Conservation (phyloP, 2,113 vertebrate genomes). For the Chauna torquata region DNA sequence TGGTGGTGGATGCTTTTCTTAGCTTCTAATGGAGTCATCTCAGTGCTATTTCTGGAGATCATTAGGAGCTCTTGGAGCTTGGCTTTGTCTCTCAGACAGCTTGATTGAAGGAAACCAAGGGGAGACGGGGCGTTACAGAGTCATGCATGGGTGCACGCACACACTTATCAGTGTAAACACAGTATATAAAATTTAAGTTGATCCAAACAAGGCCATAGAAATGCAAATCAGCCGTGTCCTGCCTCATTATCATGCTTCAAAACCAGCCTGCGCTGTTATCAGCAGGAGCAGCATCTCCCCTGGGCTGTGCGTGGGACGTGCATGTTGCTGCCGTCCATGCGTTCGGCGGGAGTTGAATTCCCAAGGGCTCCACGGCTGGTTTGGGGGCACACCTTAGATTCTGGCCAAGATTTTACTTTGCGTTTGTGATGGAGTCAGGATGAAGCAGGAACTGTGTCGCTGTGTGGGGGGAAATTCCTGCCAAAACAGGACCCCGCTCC, state of each 20-base stretch:
- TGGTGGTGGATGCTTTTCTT: background rate
- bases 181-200: background rate
- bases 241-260: background rate
- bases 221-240: conserved; percentile 4
- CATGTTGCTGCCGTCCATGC: accelerated
- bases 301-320: accelerated
- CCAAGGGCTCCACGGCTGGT: background rate
- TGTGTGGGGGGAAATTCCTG: background rate
- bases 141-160: background rate
- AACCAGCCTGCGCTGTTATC: background rate
- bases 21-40: accelerated
- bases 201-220: background rate
- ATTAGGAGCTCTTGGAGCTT: background rate
- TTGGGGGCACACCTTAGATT: background rate
- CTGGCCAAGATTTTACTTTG: background rate
- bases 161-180: background rate
- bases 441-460: background rate
- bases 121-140: accelerated
- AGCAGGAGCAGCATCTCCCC: background rate
- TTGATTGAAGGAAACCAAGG: background rate
- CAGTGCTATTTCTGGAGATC: background rate
- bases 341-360: accelerated
- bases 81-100: background rate
- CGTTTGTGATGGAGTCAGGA: accelerated
- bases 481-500: accelerated